phyloP scores from a whole-genome alignment of 2,113 vertebrate genomes.

The Heptranchias perlo region DNA sequence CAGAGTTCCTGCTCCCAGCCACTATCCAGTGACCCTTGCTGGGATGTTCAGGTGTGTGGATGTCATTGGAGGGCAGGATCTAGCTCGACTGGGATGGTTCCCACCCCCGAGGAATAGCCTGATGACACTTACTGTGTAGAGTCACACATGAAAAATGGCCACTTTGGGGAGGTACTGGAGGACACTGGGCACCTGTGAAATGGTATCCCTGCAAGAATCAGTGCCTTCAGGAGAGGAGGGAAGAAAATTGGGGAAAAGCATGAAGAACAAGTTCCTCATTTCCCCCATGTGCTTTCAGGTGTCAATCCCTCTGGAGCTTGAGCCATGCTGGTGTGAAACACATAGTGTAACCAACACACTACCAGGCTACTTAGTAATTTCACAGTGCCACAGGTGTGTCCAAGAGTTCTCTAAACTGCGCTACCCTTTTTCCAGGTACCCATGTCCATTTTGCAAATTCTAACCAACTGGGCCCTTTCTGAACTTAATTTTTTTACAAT shows the following conservation, averaged over 20 bases:
- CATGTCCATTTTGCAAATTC: not conserved
- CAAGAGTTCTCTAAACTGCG: not conserved
- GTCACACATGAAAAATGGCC: not conserved
- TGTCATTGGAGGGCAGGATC: not conserved
- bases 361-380: not conserved
- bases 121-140: not conserved
- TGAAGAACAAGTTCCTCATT: not conserved
- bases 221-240: not conserved
- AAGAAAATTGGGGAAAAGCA: not conserved
- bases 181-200: not conserved
- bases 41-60: not conserved
- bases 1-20: not conserved
- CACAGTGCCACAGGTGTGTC: not conserved
- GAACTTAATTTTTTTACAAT: not conserved
- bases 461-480: not conserved
- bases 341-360: not conserved
- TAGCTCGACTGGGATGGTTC: not conserved
- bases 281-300: no score
- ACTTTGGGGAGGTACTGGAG: not conserved
- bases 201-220: not conserved
- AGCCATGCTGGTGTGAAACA: not conserved
- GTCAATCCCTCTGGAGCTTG: not conserved
- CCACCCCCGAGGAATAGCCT: not conserved
- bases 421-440: not conserved
- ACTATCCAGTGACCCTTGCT: not conserved